Evolutionary conservation across 1,140 invertebrate species (phyloP), one percentile per base, ranked within the genome.

Genomic region (Temnothorax longispinosus): DNA sequence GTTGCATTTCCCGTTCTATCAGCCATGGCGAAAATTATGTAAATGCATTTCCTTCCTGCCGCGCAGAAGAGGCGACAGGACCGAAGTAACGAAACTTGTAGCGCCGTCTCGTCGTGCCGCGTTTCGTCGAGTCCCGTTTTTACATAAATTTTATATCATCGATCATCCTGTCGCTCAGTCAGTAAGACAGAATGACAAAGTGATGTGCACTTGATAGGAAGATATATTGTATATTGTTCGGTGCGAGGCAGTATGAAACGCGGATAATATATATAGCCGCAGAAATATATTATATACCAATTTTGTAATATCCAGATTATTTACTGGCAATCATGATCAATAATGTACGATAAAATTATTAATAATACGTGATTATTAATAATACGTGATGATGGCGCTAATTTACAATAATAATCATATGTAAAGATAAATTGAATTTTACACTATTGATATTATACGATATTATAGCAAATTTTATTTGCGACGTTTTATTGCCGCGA

Each of bases 21-120:
- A 81, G 67, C 80, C 32, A 15, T 7, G 74, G 87, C 32, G 74
- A 89, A 88, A 89, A 89, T 82, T 89, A 89, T 78, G 62, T 38
- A 89, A 86, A 89, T 89, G 38, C 60, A 60, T 47, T 72, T 60
- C 54, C 67, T 75, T 47, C 13, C 2, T n/a, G 6, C 11, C 10
- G 58, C 35, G 11, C 52, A 7, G 15, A 1, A n/a, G 18, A 82
- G 38, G 27, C 54, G 52, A 72, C 35, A 75, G 69, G 38, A n/a
- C 50, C 21, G 62, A 81, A 81, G 47, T 81, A 69, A 69, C 44
- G 58, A 67, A 65, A 75, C 71, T 69, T 35, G 50, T 38, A 54
- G 15, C 38, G 11, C 5, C 71, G 77, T 64, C 72, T 60, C 32
- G 56, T n/a, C 62, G 44, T 71, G 18, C n/a, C 38, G 21, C 10